These are phyloP conservation scores for Himantopus leucocephalus DNA, from an alignment of 2,113 vertebrate genomes.

Conservation along the genomic window DNA sequence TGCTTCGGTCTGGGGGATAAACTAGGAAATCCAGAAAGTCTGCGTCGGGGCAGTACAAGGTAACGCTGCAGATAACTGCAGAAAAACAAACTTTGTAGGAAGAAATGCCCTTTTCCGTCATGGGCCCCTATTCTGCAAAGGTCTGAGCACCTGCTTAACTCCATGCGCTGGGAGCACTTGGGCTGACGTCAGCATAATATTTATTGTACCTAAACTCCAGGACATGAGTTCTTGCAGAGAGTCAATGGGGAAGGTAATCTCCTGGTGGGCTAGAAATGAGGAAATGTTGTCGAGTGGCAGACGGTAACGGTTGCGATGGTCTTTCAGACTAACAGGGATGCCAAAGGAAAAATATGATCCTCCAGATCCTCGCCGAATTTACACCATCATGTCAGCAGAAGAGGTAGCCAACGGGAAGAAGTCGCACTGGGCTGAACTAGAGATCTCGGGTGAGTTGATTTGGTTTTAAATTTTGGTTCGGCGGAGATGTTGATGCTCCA, in stretches of 20 bases:
- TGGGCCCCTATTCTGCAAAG: fast-evolving
- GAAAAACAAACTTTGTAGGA: background rate
- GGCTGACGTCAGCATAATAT: fast-evolving
- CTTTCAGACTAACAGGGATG: conserved; percentile 95
- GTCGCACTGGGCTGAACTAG: conserved; percentile 95
- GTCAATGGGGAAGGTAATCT: background rate
- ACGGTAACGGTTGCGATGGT: background rate
- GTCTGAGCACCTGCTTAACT: background rate
- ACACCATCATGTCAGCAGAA: conserved; percentile 99
- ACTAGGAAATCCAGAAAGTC: background rate
- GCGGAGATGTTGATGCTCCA: fast-evolving
- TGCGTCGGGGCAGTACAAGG: background rate
- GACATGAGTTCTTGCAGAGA: fast-evolving
- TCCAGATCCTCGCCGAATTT: conserved; percentile 97
- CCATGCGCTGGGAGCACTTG: background rate
- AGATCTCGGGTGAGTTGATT: conserved; percentile 90
- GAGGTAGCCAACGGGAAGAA: conserved; percentile 97
- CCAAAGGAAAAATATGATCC: conserved; percentile 99
- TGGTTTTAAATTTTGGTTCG: background rate
- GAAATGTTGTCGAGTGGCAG: background rate
- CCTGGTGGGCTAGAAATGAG: fast-evolving
- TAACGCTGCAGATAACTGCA: background rate
- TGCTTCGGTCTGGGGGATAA: background rate
- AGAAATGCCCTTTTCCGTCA: background rate
- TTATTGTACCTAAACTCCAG: background rate